Evolutionary conservation across 2,113 vertebrate species (phyloP).

Genomic region (Leptocoma aspasia): DNA sequence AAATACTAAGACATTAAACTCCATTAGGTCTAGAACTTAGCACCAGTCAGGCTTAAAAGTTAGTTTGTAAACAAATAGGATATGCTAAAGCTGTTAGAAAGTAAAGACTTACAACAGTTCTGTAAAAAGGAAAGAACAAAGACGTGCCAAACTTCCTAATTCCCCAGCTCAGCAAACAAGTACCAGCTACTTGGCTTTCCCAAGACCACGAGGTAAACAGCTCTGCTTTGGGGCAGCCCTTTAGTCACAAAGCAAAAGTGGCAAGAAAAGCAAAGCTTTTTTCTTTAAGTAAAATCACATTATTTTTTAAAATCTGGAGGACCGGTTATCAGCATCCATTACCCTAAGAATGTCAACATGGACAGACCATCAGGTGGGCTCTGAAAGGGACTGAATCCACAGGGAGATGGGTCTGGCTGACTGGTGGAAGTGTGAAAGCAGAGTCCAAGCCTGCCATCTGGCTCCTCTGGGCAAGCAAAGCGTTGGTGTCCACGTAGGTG

Average conservation of each 20-base stretch:
- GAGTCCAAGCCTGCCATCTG: neutral
- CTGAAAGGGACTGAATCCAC: neutral
- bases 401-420: neutral
- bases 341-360: neutral
- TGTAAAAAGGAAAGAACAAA: neutral
- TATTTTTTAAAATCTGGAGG: neutral
- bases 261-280: no score
- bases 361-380: neutral
- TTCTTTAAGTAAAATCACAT: neutral
- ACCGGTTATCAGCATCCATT: neutral
- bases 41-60: neutral
- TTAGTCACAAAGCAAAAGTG: neutral
- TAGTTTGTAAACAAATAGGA: neutral
- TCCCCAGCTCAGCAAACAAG: neutral
- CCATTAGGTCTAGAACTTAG: neutral
- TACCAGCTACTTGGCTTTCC: neutral
- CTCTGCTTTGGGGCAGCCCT: neutral
- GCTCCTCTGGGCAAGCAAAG: neutral
- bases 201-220: fast-evolving
- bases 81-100: neutral
- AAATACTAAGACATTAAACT: fast-evolving
- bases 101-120: neutral
- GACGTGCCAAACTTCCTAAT: neutral
- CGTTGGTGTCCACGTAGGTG: fast-evolving
- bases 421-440: neutral